phyloP scores from a whole-genome alignment of 2,888 invertebrate species.

The Hydrotaea diabolus region DNA sequence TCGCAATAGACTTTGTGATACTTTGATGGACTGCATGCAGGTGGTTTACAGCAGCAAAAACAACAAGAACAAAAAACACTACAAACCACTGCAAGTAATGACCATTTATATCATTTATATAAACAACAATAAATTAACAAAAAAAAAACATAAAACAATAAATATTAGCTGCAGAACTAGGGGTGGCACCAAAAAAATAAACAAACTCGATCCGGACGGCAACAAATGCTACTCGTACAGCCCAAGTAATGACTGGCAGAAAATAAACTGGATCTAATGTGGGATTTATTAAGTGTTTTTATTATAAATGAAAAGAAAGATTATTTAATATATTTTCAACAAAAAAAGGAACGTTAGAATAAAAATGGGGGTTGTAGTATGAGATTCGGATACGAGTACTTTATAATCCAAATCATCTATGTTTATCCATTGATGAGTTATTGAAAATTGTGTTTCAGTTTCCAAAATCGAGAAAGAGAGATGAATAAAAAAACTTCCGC shows the following conservation, averaged over 20 bases:
- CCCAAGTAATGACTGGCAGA: not conserved
- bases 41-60: slow-evolving; percentile 22
- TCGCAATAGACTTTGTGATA: slow-evolving; percentile 36
- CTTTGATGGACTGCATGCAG: slow-evolving; percentile 51
- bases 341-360: not conserved
- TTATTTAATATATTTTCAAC: not conserved
- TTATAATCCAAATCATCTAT: too few species aligned
- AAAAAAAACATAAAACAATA: not conserved
- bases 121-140: not conserved
- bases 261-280: not conserved
- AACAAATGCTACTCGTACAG: not conserved
- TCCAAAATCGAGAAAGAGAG: too few species aligned
- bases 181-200: not conserved
- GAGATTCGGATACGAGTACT: too few species aligned
- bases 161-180: not conserved
- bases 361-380: not conserved
- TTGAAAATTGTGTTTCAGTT: too few species aligned
- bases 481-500: too few species aligned
- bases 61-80: not conserved
- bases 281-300: not conserved
- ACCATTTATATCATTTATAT: slow-evolving; percentile 34
- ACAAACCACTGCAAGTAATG: slow-evolving; percentile 11
- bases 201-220: not conserved
- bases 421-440: too few species aligned
- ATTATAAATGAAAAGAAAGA: not conserved